These are phyloP conservation scores for Agelastica alni DNA, from an alignment of 2,888 invertebrate genomes.

Conservation along the genomic window DNA sequence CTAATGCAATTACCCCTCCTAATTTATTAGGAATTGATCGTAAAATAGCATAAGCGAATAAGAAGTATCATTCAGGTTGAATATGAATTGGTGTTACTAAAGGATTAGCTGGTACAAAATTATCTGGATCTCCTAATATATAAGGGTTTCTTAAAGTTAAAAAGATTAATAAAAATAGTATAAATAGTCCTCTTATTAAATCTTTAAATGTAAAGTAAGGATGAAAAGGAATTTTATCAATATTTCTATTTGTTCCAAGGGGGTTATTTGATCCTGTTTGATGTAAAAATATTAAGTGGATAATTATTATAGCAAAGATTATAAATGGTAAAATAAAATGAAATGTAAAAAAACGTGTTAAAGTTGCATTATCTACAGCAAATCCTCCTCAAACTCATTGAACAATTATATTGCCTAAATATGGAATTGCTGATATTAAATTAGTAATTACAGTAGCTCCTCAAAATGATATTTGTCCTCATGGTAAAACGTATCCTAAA, in stretches of 20 bases:
- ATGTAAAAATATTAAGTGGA: constrained; percentile 69
- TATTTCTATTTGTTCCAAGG: constrained; percentile 66
- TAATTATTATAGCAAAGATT: constrained; percentile 62
- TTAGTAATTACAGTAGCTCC: too few relatives aligned
- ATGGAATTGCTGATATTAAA: too few relatives aligned
- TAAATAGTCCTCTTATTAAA: constrained; percentile 63
- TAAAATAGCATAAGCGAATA: constrained; percentile 81
- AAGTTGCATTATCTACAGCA: constrained; percentile 73
- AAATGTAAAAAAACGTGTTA: constrained; percentile 77
- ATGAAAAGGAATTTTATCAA: constrained; percentile 72
- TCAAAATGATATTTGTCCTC: constrained; percentile 86
- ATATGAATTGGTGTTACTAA: constrained; percentile 74
- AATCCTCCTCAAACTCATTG: too few relatives aligned
- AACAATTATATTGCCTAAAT: too few relatives aligned
- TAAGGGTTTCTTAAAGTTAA: constrained; percentile 64
- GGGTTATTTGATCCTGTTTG: constrained; percentile 72
- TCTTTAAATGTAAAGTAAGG: constrained; percentile 70
- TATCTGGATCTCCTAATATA: constrained; percentile 71
- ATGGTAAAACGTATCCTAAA: constrained; percentile 77
- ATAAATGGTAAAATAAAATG: constrained; percentile 76
- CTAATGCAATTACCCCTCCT: too few relatives aligned
- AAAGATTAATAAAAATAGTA: constrained; percentile 60
- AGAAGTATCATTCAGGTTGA: constrained; percentile 84
- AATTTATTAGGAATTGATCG: constrained; percentile 81
- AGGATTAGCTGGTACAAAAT: constrained; percentile 72